Evolutionary conservation across 2,888 invertebrate genomes (phyloP).

Genomic region (Teinopalpus imperialis): DNA sequence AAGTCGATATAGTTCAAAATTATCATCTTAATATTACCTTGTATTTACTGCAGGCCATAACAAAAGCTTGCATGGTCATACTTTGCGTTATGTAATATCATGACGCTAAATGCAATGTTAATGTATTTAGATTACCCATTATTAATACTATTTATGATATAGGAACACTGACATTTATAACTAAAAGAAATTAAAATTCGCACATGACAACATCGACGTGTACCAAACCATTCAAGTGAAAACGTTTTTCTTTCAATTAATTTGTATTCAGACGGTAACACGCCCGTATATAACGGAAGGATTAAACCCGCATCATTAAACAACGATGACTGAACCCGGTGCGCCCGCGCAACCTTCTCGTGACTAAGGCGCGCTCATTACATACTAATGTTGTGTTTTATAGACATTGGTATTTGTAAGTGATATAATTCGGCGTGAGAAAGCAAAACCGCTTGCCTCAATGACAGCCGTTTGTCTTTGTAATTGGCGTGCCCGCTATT

Average conservation of each 20-base stretch:
- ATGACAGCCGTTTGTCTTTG: conserved; percentile 1
- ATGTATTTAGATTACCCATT: no score
- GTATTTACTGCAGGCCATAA: no score
- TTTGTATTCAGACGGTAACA: conserved; percentile 60
- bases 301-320: conserved; percentile 63
- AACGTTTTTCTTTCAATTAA: conserved; percentile 39
- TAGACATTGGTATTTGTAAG: conserved; percentile 34
- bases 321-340: conserved; percentile 52
- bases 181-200: neutral
- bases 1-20: no score
- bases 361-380: conserved; percentile 52
- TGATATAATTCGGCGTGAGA: conserved; percentile 25
- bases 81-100: no score
- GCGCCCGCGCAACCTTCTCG: conserved; percentile 68
- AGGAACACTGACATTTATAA: no score
- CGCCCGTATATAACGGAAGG: conserved; percentile 54
- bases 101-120: no score
- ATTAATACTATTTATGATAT: no score
- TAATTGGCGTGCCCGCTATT: conserved; percentile 1
- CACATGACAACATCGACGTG: conserved; percentile 8
- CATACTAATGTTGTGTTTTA: conserved; percentile 63
- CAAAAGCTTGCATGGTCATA: no score
- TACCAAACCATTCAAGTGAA: conserved; percentile 37
- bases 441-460: conserved; percentile 7
- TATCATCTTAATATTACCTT: no score